Percentiles rank a stretch among this genome's conserved stretches.
Evolutionary conservation across 2,888 invertebrate genomes (phyloP).

Genomic region (Acleris literana): DNA sequence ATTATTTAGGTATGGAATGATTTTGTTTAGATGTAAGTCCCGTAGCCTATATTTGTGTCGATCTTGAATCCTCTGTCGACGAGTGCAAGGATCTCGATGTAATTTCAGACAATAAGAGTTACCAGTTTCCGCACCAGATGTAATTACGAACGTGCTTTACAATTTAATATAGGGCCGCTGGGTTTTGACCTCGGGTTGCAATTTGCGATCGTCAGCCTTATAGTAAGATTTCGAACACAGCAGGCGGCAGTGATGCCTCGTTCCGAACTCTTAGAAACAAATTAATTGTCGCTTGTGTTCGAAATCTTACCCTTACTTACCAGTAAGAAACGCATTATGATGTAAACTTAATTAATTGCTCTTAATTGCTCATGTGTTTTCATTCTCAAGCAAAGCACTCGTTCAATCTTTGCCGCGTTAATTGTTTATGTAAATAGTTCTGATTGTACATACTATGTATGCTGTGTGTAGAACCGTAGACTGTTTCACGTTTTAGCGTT

Average conservation of each 20-base stretch:
- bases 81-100: slow-evolving; percentile 45
- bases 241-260: too few relatives aligned
- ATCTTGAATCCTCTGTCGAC: slow-evolving; percentile 33
- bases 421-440: slow-evolving; percentile 74
- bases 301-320: too few relatives aligned
- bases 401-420: slow-evolving; percentile 63
- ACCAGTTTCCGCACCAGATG: slow-evolving; percentile 60
- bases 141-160: slow-evolving; percentile 51
- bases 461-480: slow-evolving; percentile 76
- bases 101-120: slow-evolving; percentile 71
- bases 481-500: slow-evolving; percentile 70
- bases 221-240: too few relatives aligned
- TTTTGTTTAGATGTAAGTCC: slow-evolving; percentile 26
- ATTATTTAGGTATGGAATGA: slow-evolving; percentile 10
- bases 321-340: neutral
- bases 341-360: too few relatives aligned
- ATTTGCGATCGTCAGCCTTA: too few relatives aligned
- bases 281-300: too few relatives aligned
- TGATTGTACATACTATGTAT: slow-evolving; percentile 80
- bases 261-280: too few relatives aligned
- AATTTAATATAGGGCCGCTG: slow-evolving; percentile 34
- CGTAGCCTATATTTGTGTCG: slow-evolving; percentile 36
- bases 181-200: too few relatives aligned
- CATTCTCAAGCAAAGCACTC: slow-evolving; percentile 50
- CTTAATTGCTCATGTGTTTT: slow-evolving; percentile 37